These are phyloP conservation scores for Microcebus griseorufus DNA, from an alignment of 2,113 vertebrate species.

Conservation along the genomic window DNA sequence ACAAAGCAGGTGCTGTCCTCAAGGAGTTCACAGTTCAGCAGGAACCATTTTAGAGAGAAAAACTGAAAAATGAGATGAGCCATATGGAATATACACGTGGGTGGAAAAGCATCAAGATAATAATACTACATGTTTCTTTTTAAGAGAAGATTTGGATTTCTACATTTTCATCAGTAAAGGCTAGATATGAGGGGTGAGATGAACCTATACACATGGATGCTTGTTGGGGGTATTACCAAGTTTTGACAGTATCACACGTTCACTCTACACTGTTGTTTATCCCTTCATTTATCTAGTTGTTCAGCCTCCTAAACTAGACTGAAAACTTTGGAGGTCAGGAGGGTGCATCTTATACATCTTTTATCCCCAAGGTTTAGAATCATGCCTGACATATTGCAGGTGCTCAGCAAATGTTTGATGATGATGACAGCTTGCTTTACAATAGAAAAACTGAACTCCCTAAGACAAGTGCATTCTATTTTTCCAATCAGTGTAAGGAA, in stretches of 20 bases:
- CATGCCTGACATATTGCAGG: neutral
- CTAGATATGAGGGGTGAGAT: neutral
- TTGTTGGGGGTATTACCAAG: neutral
- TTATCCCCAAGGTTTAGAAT: neutral
- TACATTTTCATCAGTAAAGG: neutral
- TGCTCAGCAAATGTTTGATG: conserved; percentile 16
- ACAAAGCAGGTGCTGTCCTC: neutral
- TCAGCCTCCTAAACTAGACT: neutral
- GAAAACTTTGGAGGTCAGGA: neutral
- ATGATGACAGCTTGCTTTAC: neutral
- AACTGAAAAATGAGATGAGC: neutral
- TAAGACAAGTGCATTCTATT: neutral
- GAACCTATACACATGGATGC: neutral
- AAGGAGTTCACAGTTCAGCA: neutral
- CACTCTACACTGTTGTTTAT: neutral
- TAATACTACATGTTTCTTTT: neutral
- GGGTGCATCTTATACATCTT: neutral
- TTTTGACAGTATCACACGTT: neutral
- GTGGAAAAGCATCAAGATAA: neutral
- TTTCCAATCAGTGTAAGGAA: conserved; percentile 18
- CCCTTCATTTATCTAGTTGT: neutral
- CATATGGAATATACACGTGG: neutral
- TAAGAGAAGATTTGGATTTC: neutral
- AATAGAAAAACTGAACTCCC: neutral
- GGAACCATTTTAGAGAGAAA: neutral